phyloP scores from a whole-genome alignment of 2,797 vertebrate species.

The Mormyrops attenuatus region DNA sequence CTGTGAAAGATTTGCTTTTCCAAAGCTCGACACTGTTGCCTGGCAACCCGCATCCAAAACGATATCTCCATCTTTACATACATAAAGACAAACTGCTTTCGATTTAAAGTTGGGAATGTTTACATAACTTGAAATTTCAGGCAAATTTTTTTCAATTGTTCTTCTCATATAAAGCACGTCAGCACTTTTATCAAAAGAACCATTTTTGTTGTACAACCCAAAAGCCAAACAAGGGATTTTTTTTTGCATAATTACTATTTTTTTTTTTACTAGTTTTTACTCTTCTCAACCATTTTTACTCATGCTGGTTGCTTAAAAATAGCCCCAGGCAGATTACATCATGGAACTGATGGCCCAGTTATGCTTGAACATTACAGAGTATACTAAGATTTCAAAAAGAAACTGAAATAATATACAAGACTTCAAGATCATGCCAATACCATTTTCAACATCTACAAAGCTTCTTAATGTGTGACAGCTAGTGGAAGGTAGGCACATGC shows the following conservation, averaged over 20 bases:
- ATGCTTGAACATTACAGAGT: neutral
- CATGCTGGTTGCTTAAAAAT: neutral
- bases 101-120: conserved; percentile 24
- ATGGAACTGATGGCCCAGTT: neutral
- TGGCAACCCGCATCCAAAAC: conserved; percentile 52
- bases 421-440: neutral
- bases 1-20: conserved; percentile 51
- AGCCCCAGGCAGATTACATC: neutral
- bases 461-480: neutral
- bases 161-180: neutral
- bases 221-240: neutral
- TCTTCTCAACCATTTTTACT: neutral
- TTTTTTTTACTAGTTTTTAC: neutral
- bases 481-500: neutral
- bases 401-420: neutral
- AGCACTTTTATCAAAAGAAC: neutral
- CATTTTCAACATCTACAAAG: neutral
- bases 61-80: conserved; percentile 37
- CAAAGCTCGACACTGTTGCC: conserved; percentile 44
- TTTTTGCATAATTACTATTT: neutral
- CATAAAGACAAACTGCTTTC: conserved; percentile 39
- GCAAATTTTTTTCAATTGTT: neutral
- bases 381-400: neutral
- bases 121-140: neutral
- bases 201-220: neutral